Percentiles rank a stretch among this genome's conserved stretches.
Conservation (phyloP, 2,888 invertebrate genomes). For the Lordiphosa fenestrarum region DNA sequence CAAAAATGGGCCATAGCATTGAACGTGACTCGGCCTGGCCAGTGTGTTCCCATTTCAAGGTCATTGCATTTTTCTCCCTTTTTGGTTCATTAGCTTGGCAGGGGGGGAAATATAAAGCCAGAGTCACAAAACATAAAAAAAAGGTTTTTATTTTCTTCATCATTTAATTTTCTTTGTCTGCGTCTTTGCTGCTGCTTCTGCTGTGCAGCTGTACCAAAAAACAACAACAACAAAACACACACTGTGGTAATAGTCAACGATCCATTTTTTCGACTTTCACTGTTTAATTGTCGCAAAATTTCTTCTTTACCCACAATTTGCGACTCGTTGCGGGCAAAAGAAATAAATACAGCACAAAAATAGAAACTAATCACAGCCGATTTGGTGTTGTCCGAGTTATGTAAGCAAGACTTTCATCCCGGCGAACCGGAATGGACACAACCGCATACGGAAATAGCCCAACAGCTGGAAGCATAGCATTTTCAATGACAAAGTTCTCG, state of each 20-base stretch:
- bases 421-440: no score
- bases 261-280: conserved; percentile 58
- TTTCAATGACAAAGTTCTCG: no score
- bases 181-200: not conserved
- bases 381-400: not conserved
- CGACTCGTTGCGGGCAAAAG: not conserved
- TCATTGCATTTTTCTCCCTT: conserved; percentile 8
- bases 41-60: conserved; percentile 21
- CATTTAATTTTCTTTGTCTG: conserved; percentile 20
- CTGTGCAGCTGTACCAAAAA: conserved; percentile 19
- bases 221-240: conserved; percentile 6
- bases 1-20: conserved; percentile 49
- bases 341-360: conserved; percentile 4
- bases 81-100: not conserved
- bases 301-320: conserved; percentile 28
- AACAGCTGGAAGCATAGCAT: no score
- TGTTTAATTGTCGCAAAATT: conserved; percentile 68
- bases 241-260: conserved; percentile 35
- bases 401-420: conserved; percentile 1
- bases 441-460: no score
- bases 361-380: conserved; percentile 2
- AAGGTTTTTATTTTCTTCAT: not conserved
- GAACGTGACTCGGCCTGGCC: conserved; percentile 64
- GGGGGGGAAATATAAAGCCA: conserved; percentile 1
- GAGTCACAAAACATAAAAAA: conserved; percentile 10